Evolutionary conservation across 2,888 invertebrate genomes (phyloP).

Genomic region (Spatulosminthurus flaviceps): DNA sequence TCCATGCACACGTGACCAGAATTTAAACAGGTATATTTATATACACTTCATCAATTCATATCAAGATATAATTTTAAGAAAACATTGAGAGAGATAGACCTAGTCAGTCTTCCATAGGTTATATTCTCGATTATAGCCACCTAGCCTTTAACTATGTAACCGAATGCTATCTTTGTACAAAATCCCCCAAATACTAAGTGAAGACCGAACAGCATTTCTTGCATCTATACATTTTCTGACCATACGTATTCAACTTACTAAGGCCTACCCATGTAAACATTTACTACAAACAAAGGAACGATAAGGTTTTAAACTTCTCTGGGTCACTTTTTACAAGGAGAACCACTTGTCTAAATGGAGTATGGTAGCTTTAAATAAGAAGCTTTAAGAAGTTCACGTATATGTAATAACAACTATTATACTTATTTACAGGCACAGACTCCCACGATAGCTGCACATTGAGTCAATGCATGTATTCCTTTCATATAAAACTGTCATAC

Average conservation of each 20-base stretch:
- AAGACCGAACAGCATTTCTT: too few species aligned
- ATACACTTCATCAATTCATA: too few species aligned
- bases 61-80: too few species aligned
- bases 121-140: not conserved
- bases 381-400: not conserved
- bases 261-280: not conserved
- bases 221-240: too few species aligned
- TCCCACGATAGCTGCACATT: not conserved
- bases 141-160: not conserved
- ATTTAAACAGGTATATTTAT: too few species aligned
- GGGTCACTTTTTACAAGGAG: slow-evolving; percentile 51
- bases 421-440: not conserved
- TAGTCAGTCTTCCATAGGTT: not conserved
- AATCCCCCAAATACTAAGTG: too few species aligned
- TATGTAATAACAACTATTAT: not conserved
- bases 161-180: too few species aligned
- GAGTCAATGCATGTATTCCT: slow-evolving; percentile 20
- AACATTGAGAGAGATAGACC: not conserved
- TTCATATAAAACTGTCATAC: not conserved
- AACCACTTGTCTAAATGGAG: slow-evolving; percentile 47
- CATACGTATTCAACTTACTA: too few species aligned
- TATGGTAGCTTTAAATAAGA: not conserved
- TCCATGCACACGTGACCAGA: too few species aligned
- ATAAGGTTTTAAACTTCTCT: slow-evolving; percentile 35
- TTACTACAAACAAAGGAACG: not conserved